Percentiles rank a stretch among this genome's conserved stretches.
Conservation (phyloP, 2,797 vertebrate species). For the Clangula hyemalis region DNA sequence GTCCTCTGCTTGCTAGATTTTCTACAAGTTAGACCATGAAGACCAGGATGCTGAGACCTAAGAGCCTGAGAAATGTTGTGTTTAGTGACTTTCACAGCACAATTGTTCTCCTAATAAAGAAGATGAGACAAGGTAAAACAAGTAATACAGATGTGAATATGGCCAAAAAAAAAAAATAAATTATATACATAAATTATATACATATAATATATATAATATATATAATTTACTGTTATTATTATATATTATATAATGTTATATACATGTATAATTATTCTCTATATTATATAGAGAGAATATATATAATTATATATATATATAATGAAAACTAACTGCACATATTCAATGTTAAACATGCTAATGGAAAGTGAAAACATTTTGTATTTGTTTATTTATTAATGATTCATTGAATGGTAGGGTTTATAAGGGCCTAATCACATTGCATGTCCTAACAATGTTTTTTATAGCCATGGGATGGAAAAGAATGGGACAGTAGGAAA, state of each 20-base stretch:
- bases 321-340: background rate
- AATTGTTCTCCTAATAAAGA: background rate
- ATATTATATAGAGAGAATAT: too few species aligned
- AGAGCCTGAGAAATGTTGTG: background rate
- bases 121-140: background rate
- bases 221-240: too few species aligned
- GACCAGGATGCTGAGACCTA: accelerated
- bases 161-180: background rate
- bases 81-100: background rate
- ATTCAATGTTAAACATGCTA: background rate
- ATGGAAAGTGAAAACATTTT: background rate
- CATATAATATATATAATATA: too few species aligned
- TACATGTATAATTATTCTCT: too few species aligned
- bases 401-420: background rate
- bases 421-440: background rate
- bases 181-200: background rate
- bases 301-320: background rate
- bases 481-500: background rate
- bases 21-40: background rate
- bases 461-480: background rate
- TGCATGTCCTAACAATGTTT: background rate
- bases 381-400: background rate
- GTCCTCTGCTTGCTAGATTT: background rate
- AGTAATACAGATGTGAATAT: background rate
- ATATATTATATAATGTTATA: too few species aligned